phyloP scores from a whole-genome alignment of 1,140 invertebrate species.

The Tribolium madens region DNA sequence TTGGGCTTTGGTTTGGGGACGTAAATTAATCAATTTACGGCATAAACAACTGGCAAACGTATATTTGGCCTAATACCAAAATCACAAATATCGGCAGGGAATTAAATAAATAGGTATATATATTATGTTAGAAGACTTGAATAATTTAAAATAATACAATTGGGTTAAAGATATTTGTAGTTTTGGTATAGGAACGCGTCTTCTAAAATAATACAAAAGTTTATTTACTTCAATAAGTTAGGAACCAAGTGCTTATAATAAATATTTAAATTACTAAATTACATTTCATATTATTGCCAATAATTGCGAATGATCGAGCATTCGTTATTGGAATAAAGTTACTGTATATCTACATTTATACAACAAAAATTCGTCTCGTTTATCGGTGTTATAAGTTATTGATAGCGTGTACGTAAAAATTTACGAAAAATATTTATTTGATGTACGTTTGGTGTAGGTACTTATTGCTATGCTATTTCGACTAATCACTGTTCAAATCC shows the following conservation, averaged over 20 bases:
- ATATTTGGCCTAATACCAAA: slow-evolving; percentile 51
- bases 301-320: slow-evolving; percentile 52
- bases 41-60: slow-evolving; percentile 49
- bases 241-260: slow-evolving; percentile 66
- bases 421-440: slow-evolving; percentile 21
- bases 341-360: slow-evolving; percentile 64
- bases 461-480: slow-evolving; percentile 13
- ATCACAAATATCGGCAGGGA: slow-evolving; percentile 42
- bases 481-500: slow-evolving; percentile 22
- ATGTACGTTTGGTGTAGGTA: slow-evolving; percentile 6
- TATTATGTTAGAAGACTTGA: slow-evolving; percentile 48
- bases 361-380: slow-evolving; percentile 53
- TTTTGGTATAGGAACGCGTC: slow-evolving; percentile 48
- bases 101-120: slow-evolving; percentile 46
- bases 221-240: slow-evolving; percentile 62
- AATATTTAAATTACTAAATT: slow-evolving; percentile 63
- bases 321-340: slow-evolving; percentile 59
- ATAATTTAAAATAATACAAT: slow-evolving; percentile 50
- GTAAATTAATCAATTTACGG: slow-evolving; percentile 47
- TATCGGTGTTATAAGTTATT: slow-evolving; percentile 40
- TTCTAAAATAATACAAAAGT: slow-evolving; percentile 55
- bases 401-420: slow-evolving; percentile 39
- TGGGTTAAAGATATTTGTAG: slow-evolving; percentile 48
- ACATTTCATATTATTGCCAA: slow-evolving; percentile 58
- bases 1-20: slow-evolving; percentile 53